A percentile compares a stretch with the other conserved stretches of the same genome.
These are phyloP conservation scores for Apis dorsata DNA, from an alignment of 1,140 invertebrate genomes.

Conservation along the genomic window DNA sequence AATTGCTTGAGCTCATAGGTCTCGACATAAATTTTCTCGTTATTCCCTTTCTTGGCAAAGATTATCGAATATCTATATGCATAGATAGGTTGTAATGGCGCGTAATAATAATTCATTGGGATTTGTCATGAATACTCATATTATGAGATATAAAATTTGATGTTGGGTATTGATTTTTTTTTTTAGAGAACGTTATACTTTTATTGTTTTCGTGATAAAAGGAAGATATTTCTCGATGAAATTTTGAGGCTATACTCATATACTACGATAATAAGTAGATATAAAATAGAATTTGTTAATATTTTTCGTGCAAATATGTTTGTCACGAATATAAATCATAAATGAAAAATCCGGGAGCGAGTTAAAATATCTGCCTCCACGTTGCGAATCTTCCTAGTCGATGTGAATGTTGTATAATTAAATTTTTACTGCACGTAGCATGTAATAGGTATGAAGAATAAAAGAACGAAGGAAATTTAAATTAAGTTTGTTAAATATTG, in stretches of 20 bases:
- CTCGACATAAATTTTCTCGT: constrained; percentile 14
- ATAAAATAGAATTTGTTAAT: too few relatives aligned
- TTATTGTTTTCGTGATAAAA: neutral
- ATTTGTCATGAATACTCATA: neutral
- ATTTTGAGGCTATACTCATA: too few relatives aligned
- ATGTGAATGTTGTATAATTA: neutral
- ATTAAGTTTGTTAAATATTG: neutral
- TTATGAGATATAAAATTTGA: neutral
- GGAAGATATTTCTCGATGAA: too few relatives aligned
- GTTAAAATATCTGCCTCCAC: neutral
- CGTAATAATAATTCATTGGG: neutral
- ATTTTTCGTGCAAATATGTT: too few relatives aligned
- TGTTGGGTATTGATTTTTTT: neutral
- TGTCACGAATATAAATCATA: too few relatives aligned
- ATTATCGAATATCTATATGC: constrained; percentile 1
- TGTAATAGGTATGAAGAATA: neutral
- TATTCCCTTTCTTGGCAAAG: constrained; percentile 35
- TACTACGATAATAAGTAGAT: too few relatives aligned
- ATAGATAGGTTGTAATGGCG: neutral
- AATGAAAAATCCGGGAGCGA: too few relatives aligned
- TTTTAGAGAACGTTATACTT: neutral
- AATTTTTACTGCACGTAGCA: neutral
- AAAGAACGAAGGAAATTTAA: neutral
- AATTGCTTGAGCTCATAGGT: constrained; percentile 26
- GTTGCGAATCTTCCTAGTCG: neutral